Conservation (phyloP, 1,140 invertebrate species). For the Sitobion miscanthi region DNA sequence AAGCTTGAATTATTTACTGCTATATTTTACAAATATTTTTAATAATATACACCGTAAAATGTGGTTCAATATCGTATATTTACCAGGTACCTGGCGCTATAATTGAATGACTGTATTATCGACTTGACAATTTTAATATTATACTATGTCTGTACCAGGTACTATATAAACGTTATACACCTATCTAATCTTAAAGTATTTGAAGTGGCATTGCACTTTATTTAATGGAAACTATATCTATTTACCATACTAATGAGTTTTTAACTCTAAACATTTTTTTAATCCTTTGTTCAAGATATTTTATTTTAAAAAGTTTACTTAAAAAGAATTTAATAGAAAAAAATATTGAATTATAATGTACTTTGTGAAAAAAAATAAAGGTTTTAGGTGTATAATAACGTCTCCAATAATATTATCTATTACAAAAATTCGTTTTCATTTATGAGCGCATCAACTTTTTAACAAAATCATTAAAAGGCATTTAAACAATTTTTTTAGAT, state of each 20-base stretch:
- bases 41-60: neutral
- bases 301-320: slow-evolving; percentile 13
- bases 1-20: neutral
- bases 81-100: neutral
- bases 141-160: neutral
- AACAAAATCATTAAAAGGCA: neutral
- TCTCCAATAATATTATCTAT: neutral
- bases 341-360: slow-evolving; percentile 1
- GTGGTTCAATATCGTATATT: too few species aligned
- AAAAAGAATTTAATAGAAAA: neutral
- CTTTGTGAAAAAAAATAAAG: neutral
- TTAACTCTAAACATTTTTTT: slow-evolving; percentile 20
- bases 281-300: slow-evolving; percentile 20
- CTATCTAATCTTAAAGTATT: neutral
- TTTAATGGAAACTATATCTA: slow-evolving; percentile 40
- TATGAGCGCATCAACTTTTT: neutral
- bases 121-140: neutral
- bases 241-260: slow-evolving; percentile 47
- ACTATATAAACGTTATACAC: neutral
- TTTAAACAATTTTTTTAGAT: neutral
- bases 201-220: slow-evolving; percentile 33
- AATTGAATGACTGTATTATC: neutral
- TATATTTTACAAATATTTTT: neutral
- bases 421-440: neutral
- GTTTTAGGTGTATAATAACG: neutral